Percentiles rank a stretch among this genome's conserved stretches.
Evolutionary conservation across 1,140 invertebrate species (phyloP).

Genomic region (Lordiphosa stackelbergi): DNA sequence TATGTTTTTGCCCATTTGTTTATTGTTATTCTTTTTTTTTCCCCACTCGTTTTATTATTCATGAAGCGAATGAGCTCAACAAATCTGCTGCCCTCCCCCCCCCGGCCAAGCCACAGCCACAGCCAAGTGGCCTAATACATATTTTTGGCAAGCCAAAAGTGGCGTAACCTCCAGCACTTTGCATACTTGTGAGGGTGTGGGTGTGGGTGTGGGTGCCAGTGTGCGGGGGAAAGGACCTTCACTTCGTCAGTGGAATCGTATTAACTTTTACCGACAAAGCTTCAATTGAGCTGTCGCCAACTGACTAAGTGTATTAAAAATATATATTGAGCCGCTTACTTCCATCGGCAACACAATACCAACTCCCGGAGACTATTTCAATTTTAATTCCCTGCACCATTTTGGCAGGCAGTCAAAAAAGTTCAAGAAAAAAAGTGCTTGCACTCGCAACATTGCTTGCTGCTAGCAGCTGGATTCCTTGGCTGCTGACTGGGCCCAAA

Average conservation of each 20-base stretch:
- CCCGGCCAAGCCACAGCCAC: constrained; percentile 10
- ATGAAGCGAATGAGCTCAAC: constrained; percentile 72
- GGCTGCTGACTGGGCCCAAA: constrained; percentile 41
- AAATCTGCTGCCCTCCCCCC: constrained; percentile 53
- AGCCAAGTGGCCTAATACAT: constrained; percentile 72
- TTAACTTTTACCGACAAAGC: constrained; percentile 64
- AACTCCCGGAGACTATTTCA: constrained; percentile 40
- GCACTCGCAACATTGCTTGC: constrained; percentile 54
- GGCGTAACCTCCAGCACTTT: constrained; percentile 51
- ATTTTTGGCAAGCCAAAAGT: constrained; percentile 58
- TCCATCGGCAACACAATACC: constrained; percentile 39
- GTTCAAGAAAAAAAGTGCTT: constrained; percentile 30
- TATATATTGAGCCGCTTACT: constrained; percentile 73
- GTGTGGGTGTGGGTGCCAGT: constrained; percentile 8
- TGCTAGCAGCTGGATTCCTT: constrained; percentile 8
- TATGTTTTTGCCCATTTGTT: constrained; percentile 58
- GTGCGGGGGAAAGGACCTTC: neutral
- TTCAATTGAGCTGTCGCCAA: constrained; percentile 53
- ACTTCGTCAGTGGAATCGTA: constrained; percentile 60
- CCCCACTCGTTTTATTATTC: constrained; percentile 41
- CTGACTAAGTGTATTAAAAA: constrained; percentile 70
- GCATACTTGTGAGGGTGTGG: constrained; percentile 43
- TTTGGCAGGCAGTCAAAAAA: constrained; percentile 61
- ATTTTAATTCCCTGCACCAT: constrained; percentile 11
- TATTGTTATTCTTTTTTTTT: constrained; percentile 44